Evolutionary conservation across 2,797 vertebrate genomes (phyloP).

Genomic region (Hypotaenidia okinawae): DNA sequence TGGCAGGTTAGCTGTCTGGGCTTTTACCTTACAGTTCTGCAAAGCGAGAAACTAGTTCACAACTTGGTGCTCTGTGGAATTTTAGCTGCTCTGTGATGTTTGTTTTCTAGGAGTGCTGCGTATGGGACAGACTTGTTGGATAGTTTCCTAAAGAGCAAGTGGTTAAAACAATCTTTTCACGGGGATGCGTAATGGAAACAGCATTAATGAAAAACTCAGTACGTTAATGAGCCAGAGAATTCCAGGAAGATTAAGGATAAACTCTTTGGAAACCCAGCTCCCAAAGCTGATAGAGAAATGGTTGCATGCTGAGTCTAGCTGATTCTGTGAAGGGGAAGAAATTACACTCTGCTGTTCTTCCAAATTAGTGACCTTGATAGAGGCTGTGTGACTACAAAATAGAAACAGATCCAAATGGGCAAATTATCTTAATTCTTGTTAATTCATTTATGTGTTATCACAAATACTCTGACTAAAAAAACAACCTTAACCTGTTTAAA

Average conservation of each 20-base stretch:
- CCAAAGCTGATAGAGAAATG: background rate
- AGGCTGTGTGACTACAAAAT: background rate
- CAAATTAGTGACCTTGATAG: background rate
- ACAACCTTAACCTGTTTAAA: background rate
- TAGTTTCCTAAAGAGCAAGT: background rate
- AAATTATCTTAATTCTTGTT: slow-evolving; percentile 8
- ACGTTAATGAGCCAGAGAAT: background rate
- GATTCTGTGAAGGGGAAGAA: background rate
- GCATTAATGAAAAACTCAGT: background rate
- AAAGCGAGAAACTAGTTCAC: background rate
- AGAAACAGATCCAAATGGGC: background rate
- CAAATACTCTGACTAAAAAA: background rate
- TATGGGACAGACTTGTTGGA: background rate
- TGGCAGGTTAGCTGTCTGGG: background rate
- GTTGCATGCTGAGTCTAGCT: background rate
- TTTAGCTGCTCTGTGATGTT: background rate
- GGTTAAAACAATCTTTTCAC: background rate
- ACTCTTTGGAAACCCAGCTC: background rate
- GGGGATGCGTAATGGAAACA: background rate
- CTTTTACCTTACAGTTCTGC: background rate
- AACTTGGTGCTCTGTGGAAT: accelerated
- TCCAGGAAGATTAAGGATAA: background rate
- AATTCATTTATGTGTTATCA: background rate
- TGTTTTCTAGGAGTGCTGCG: background rate
- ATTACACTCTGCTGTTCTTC: background rate